Percentiles rank a stretch among this genome's conserved stretches.
These are phyloP conservation scores for Ptychoptera contaminata DNA, from an alignment of 2,888 invertebrate species.

Conservation along the genomic window DNA sequence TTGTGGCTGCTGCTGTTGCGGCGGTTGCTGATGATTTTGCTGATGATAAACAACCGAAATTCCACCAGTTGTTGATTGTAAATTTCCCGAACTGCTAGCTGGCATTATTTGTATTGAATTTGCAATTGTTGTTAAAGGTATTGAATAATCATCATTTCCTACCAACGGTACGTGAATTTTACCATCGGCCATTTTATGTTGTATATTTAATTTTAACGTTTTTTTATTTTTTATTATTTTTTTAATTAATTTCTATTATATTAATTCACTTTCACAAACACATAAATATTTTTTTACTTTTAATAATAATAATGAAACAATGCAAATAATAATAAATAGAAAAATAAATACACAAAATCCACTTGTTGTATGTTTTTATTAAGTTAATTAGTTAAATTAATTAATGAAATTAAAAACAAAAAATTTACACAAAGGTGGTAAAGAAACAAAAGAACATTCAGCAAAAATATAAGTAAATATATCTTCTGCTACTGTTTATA, in stretches of 20 bases:
- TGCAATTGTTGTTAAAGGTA: slow-evolving; percentile 4
- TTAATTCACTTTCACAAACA: no score
- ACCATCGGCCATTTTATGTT: slow-evolving; percentile 17
- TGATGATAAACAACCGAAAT: slow-evolving; percentile 3
- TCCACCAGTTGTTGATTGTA: slow-evolving; percentile 3
- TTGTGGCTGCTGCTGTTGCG: slow-evolving; percentile 6
- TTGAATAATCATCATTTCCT: slow-evolving; percentile 14
- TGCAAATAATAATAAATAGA: no score
- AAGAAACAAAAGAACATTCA: no score
- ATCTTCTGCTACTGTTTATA: no score
- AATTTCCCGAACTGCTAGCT: slow-evolving; percentile 11
- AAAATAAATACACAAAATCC: no score
- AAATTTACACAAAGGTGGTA: no score
- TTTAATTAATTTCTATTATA: not conserved
- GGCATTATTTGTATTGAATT: slow-evolving; percentile 18
- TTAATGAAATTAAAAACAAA: no score
- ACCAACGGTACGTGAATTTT: slow-evolving; percentile 20
- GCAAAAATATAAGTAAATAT: no score
- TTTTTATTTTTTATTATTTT: not conserved
- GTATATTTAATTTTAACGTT: not conserved
- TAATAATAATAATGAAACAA: not conserved
- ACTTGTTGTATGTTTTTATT: no score
- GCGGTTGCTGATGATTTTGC: slow-evolving; percentile 6
- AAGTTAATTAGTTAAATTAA: no score
- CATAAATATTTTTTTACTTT: not conserved